Percentiles rank a stretch among this genome's conserved stretches.
Evolutionary conservation across 1,140 invertebrate genomes (phyloP).

Genomic region (Magallana ariakensis): DNA sequence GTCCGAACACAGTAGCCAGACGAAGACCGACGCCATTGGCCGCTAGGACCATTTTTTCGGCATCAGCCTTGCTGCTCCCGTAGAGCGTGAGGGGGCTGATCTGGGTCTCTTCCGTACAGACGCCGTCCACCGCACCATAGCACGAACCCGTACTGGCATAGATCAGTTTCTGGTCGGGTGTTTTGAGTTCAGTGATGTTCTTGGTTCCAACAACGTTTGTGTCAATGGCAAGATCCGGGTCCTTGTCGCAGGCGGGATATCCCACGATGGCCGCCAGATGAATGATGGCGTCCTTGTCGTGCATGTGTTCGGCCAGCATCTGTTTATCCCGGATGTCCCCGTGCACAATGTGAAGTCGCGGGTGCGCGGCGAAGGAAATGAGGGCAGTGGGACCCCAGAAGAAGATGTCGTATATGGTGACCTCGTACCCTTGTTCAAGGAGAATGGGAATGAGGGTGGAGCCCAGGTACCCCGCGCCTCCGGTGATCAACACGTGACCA

Average conservation of each 20-base stretch:
- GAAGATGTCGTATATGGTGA: constrained; percentile 72
- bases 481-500: constrained; percentile 66
- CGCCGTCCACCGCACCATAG: constrained; percentile 71
- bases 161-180: constrained; percentile 66
- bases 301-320: constrained; percentile 62
- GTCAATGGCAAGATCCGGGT: constrained; percentile 64
- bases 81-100: constrained; percentile 73
- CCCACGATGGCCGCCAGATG: constrained; percentile 75
- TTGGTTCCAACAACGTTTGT: constrained; percentile 70
- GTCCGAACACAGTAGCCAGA: constrained; percentile 74
- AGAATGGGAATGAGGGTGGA: constrained; percentile 72
- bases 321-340: constrained; percentile 69
- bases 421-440: constrained; percentile 69
- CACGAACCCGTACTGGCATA: constrained; percentile 76
- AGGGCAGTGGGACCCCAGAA: constrained; percentile 69
- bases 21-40: constrained; percentile 69
- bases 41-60: constrained; percentile 66
- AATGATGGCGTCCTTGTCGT: constrained; percentile 66
- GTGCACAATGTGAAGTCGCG: constrained; percentile 64
- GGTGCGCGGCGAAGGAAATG: constrained; percentile 63
- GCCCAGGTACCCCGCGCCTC: constrained; percentile 74
- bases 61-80: constrained; percentile 71
- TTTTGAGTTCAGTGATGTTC: constrained; percentile 66
- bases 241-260: constrained; percentile 75
- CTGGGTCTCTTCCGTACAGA: constrained; percentile 71